Percentiles rank a stretch among this genome's conserved stretches.
Conservation (phyloP, 1,140 invertebrate genomes). For the Delia radicum region DNA sequence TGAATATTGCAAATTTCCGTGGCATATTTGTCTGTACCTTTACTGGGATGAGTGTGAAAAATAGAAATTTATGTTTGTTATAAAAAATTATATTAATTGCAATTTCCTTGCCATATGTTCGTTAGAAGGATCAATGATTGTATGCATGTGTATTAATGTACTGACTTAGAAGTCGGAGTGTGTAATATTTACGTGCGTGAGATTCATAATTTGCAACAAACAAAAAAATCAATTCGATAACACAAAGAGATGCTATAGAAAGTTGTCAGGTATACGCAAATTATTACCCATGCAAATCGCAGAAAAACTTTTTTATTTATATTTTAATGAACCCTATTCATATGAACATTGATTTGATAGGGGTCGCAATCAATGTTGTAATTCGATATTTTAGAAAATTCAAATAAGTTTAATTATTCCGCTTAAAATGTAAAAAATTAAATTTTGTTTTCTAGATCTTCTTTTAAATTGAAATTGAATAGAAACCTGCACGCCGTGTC, state of each 20-base stretch:
- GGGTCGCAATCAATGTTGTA: background rate
- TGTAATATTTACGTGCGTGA: background rate
- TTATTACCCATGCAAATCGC: constrained; percentile 55
- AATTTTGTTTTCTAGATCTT: no score
- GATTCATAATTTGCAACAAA: background rate
- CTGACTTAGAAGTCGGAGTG: background rate
- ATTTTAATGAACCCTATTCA: background rate
- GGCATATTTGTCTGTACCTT: background rate
- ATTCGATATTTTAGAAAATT: background rate
- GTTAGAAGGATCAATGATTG: background rate
- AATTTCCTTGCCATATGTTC: background rate
- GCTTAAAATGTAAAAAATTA: no score
- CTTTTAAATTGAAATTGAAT: no score
- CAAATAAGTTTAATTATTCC: no score
- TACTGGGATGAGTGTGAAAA: background rate
- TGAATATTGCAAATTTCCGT: constrained; percentile 1
- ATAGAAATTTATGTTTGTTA: no score
- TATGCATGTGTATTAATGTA: background rate
- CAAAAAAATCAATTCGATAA: background rate
- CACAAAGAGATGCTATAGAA: no score
- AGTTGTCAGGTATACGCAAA: constrained; percentile 34
- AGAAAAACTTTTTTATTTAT: constrained; percentile 18
- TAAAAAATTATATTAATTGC: constrained; percentile 13
- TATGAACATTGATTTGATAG: background rate
- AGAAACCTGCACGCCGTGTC: no score